Percentiles rank a stretch among this genome's conserved stretches.
These are phyloP conservation scores for Periophthalmus modestus DNA, from an alignment of 2,113 vertebrate genomes.

Conservation along the genomic window DNA sequence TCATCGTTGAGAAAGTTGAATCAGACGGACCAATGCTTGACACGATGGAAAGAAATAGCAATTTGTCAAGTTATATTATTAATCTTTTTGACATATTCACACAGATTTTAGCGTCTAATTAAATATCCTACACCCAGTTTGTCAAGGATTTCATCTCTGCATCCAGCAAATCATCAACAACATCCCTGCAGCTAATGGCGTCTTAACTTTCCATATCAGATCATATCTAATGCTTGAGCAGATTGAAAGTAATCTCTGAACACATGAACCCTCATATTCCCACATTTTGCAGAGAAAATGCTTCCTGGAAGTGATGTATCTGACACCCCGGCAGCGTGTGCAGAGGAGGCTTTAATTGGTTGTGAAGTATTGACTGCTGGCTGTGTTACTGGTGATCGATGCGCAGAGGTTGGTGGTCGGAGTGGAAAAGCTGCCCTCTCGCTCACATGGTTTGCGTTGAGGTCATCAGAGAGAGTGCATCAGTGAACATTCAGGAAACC, in stretches of 20 bases:
- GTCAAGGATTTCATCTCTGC: neutral
- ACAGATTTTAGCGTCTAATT: neutral
- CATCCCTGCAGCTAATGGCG: neutral
- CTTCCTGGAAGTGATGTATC: constrained; percentile 15
- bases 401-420: constrained; percentile 31
- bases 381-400: constrained; percentile 50
- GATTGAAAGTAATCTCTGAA: neutral
- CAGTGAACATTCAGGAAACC: constrained; percentile 9
- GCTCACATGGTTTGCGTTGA: constrained; percentile 22
- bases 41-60: neutral
- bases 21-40: neutral
- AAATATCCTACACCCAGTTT: neutral
- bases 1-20: neutral
- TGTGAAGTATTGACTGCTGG: constrained; percentile 65
- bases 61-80: neutral
- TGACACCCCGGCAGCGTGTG: constrained; percentile 35
- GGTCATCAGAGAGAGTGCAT: constrained; percentile 26
- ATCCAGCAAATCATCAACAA: neutral
- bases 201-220: neutral
- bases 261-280: neutral
- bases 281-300: neutral
- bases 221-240: neutral
- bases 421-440: constrained; percentile 27
- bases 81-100: neutral
- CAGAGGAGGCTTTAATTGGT: constrained; percentile 62